Base-by-base conservation (phyloP, 2,797 vertebrate species). In the Hybognathus amarus region DNA sequence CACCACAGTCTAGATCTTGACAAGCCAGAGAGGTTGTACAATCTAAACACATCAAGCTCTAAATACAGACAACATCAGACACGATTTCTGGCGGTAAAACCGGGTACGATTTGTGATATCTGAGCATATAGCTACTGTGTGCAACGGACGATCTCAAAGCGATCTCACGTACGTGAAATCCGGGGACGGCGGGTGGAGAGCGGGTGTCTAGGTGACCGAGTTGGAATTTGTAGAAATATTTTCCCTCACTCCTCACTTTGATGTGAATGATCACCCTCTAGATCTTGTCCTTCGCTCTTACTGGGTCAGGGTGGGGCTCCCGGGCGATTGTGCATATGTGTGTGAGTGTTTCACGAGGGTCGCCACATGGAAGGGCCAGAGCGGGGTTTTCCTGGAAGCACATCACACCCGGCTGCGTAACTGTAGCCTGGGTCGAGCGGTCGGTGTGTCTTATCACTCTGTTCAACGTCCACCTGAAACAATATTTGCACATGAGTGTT, bases 401-500 rank as follows among this genome's bases (percentile, higher is more conserved):
- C 92, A 94, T 93, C 93, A 92, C 92, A 90, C 91, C 93, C 89
- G 61, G 91, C 90, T 92, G 92, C 91, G 92, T 87, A 93, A 93
- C 90, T 92, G 89, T 86, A 84, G 85, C 85, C 78, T 82, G 59
- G 66, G 81, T 83, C 27, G 76, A 81, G 85, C 68, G 61, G 82
- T 91, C 88, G 87, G 90, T 92, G 91, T 90, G 91, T 92, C 94
- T 94, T 93, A 95, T 94, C 93, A 89, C 92, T 92, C 91, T 88
- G 90, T 91, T 91, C 93, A 92, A 91, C 89, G 88, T 94, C 93
- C 95, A 95, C 94, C 93, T 95, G 94, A 94, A 95, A 94, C 93
- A 95, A 95, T 95, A 95, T 95, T 95, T 95, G 92, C 91, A 92
- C 94, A 94, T 92, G 91, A 95, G 93, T 91, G 91, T 94, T 95